Percentiles rank a stretch among this genome's conserved stretches.
phyloP scores from a whole-genome alignment of 2,888 invertebrate genomes.

The Amphipyra tragopoginis region DNA sequence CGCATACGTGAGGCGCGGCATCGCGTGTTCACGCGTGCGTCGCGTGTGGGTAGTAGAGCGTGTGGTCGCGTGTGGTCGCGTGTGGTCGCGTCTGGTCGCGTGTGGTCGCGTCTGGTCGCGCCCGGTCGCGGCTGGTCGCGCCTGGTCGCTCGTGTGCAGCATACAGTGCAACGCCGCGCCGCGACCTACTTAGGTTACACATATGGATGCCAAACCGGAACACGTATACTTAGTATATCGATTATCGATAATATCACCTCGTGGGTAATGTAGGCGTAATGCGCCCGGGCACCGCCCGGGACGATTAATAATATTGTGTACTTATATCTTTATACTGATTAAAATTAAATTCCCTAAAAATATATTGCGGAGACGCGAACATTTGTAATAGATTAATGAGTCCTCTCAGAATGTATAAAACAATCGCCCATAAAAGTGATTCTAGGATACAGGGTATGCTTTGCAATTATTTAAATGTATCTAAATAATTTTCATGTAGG shows the following conservation, averaged over 20 bases:
- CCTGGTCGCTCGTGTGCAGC: constrained; percentile 30
- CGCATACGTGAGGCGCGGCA: neutral
- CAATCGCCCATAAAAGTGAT: constrained; percentile 92
- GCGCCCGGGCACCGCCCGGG: constrained; percentile 72
- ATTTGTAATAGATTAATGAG: constrained; percentile 85
- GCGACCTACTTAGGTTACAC: constrained; percentile 79
- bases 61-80: constrained; percentile 8
- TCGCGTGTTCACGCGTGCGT: too few species aligned
- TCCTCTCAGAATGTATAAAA: constrained; percentile 88
- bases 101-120: neutral
- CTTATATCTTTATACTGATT: constrained; percentile 86
- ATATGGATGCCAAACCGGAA: constrained; percentile 88
- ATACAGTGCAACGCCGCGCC: constrained; percentile 65
- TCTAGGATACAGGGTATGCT: constrained; percentile 98
- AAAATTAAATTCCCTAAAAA: constrained; percentile 83
- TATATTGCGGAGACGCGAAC: constrained; percentile 85
- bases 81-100: neutral
- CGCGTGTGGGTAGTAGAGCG: constrained; percentile 20
- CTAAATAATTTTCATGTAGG: constrained; percentile 89
- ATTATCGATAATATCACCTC: constrained; percentile 84
- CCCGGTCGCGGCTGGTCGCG: constrained; percentile 13
- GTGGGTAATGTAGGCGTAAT: constrained; percentile 83
- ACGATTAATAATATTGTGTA: constrained; percentile 79
- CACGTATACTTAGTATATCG: constrained; percentile 86
- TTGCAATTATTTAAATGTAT: constrained; percentile 96